Evolutionary conservation across 2,113 vertebrate species (phyloP).

Genomic region (Miniopterus natalensis): DNA sequence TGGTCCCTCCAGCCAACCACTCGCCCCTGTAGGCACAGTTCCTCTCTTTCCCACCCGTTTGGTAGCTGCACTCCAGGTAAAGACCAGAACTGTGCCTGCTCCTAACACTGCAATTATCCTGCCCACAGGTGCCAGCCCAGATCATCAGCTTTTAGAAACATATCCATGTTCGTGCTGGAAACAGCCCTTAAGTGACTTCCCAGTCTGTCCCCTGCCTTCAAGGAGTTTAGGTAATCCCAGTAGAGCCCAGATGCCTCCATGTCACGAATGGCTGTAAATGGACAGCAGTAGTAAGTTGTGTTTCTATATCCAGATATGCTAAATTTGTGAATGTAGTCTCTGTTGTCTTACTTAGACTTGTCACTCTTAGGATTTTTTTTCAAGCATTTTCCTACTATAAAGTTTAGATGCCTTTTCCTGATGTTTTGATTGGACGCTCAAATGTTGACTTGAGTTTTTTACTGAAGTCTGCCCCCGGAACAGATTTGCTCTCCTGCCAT

Average conservation of each 20-base stretch:
- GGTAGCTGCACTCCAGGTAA: background rate
- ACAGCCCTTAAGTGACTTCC: background rate
- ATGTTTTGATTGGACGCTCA: slow-evolving; percentile 47
- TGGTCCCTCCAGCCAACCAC: background rate
- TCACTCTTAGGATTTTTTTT: slow-evolving; percentile 20
- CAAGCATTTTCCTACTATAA: slow-evolving; percentile 47
- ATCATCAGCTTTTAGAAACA: background rate
- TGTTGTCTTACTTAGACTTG: background rate
- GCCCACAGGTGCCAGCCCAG: background rate
- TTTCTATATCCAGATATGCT: background rate
- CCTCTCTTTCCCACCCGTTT: background rate
- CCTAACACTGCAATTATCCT: background rate
- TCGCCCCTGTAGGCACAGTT: background rate
- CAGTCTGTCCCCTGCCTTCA: background rate
- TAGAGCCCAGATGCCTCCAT: background rate
- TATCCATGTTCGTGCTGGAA: background rate
- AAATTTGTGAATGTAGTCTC: background rate
- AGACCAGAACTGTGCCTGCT: background rate
- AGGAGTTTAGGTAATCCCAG: background rate
- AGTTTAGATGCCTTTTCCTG: slow-evolving; percentile 75
- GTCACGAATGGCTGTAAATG: background rate
- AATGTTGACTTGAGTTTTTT: slow-evolving; percentile 45
- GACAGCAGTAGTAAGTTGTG: background rate
- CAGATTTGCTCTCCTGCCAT: slow-evolving; percentile 26
- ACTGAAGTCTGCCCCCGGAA: slow-evolving; percentile 21